phyloP scores from a whole-genome alignment of 2,113 vertebrate genomes.

The Phalacrocorax brasilianus region DNA sequence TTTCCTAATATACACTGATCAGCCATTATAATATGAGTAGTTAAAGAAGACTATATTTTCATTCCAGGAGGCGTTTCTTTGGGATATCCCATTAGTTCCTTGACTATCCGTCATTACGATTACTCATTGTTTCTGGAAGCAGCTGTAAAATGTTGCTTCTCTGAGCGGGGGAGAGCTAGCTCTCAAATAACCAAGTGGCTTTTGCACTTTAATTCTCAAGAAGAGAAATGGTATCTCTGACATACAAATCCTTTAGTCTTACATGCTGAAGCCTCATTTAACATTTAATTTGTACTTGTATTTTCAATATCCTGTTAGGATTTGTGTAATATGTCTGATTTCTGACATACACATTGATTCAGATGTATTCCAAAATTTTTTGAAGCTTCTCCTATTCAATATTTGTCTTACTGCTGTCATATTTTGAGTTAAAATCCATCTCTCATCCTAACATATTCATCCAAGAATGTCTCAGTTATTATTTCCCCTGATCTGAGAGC shows the following conservation, averaged over 20 bases:
- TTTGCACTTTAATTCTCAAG: neutral
- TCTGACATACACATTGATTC: neutral
- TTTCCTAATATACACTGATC: neutral
- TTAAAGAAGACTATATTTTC: neutral
- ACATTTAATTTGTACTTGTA: neutral
- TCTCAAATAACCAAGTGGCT: neutral
- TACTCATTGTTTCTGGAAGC: slow-evolving; percentile 6
- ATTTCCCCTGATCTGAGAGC: neutral
- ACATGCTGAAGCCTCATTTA: neutral
- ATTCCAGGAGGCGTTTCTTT: neutral
- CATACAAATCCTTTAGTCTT: neutral
- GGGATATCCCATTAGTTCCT: neutral
- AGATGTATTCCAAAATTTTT: neutral
- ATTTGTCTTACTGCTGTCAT: neutral
- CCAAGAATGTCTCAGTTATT: neutral
- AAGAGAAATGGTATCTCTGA: neutral
- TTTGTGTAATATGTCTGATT: neutral
- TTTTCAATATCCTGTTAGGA: slow-evolving; percentile 29
- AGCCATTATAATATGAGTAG: neutral
- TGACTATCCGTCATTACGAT: neutral
- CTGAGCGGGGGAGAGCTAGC: neutral
- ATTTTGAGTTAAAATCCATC: neutral
- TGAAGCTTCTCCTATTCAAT: neutral
- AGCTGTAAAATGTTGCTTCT: neutral
- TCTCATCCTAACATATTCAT: neutral